Conservation (phyloP, 2,113 vertebrate genomes). For the Okapia johnstoni region DNA sequence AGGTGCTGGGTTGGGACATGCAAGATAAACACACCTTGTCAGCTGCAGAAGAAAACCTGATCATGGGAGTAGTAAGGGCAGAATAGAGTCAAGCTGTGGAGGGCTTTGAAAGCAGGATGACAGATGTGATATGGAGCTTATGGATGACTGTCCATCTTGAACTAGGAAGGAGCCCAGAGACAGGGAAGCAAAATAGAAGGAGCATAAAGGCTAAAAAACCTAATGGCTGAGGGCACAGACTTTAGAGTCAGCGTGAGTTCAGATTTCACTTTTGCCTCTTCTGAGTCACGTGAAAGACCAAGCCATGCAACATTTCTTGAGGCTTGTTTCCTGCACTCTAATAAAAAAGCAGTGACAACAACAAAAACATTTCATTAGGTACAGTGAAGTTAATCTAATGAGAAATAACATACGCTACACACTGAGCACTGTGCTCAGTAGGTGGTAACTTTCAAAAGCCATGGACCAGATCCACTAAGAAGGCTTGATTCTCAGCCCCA, state of each 20-base stretch:
- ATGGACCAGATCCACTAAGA: neutral
- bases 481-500: neutral
- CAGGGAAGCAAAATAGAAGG: neutral
- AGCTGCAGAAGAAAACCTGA: neutral
- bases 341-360: neutral
- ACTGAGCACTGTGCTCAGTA: neutral
- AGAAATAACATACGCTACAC: neutral
- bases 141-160: neutral
- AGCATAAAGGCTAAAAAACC: neutral
- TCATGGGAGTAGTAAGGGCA: neutral
- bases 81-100: neutral
- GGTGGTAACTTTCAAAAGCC: neutral
- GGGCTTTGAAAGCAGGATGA: neutral
- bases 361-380: neutral
- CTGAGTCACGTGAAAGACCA: neutral
- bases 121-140: neutral
- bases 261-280: neutral
- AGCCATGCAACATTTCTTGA: neutral
- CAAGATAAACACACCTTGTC: too few relatives aligned
- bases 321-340: neutral
- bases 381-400: neutral
- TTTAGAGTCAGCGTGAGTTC: neutral
- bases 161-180: neutral
- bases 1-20: neutral
- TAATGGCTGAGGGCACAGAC: neutral